A percentile compares a stretch with the other conserved stretches of the same genome.
These are phyloP conservation scores for Lepus americanus DNA, from an alignment of 2,113 vertebrate genomes.

Conservation along the genomic window DNA sequence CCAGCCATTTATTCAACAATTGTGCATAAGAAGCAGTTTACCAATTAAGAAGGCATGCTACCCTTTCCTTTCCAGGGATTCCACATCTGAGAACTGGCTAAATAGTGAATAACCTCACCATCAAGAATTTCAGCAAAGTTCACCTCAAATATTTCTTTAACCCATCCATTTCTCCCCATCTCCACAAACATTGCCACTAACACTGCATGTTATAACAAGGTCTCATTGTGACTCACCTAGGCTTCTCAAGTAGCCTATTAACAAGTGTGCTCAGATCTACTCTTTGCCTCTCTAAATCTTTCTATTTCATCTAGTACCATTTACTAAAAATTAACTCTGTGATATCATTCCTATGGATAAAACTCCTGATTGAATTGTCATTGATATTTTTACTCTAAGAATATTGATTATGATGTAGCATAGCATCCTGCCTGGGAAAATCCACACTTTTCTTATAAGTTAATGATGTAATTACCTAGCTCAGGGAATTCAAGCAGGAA, in stretches of 20 bases:
- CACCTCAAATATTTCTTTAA: neutral
- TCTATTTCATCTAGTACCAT: neutral
- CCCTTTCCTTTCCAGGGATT: neutral
- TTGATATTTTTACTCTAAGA: neutral
- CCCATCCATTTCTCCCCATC: neutral
- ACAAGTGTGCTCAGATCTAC: neutral
- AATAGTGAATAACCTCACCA: neutral
- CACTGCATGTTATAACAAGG: neutral
- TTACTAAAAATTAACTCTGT: neutral
- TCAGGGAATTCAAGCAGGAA: neutral
- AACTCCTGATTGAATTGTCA: neutral
- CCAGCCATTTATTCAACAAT: neutral
- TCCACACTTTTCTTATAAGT: neutral
- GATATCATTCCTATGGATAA: neutral
- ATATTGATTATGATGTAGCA: neutral
- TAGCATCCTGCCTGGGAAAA: neutral
- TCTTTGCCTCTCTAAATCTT: neutral
- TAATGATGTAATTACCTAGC: neutral
- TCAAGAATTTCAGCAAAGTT: neutral
- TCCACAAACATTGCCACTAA: neutral
- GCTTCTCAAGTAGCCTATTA: neutral
- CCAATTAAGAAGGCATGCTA: neutral
- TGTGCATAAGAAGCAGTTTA: neutral
- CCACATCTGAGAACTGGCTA: neutral
- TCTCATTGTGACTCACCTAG: neutral